Base-by-base conservation (phyloP, 2,113 vertebrate genomes). In the Python bivittatus region DNA sequence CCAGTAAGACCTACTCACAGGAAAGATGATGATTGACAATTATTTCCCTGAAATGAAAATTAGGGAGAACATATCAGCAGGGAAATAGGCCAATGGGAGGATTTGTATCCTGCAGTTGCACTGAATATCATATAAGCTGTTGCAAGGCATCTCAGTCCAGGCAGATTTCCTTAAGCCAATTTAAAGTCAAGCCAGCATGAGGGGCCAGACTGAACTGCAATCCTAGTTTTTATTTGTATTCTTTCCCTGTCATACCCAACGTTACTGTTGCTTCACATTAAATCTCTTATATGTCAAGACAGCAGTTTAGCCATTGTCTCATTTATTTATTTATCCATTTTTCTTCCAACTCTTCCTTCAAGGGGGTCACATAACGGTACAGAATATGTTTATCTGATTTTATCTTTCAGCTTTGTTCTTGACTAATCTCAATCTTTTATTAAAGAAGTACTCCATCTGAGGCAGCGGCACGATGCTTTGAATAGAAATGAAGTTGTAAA, bases 341-440 rank as follows among this genome's bases (percentile, higher is more conserved):
- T 89, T 84, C 12, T 57, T 42, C 33, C n/a, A 56, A 53, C 12
- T 72, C 2, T 79, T 54, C 11, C 52, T 83, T 48, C 54, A 42
- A 90, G 33, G 33, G 17, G 13, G 27, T 90, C 72, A 22, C 33
- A 58, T 4, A 27, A 3, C 54, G 84, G 5, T 17, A 4, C 17
- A 4, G 23, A 84, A 58, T 38, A 9, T 6, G 38, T 15, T 42
- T 58, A 84, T 44, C 38, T 33, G 2, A 48, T n/a, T 9, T 83
- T 58, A 56, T 27, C 6, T 6, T 84, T 83, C 68, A 90, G 38
- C 53, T 90, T 90, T 56, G 57, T 84, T 90, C 54, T 90, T 84
- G 89, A 90, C 89, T 84, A 42, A 90, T 84, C 48, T 90, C 48
- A 79, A 11, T 33, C 33, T 58, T 90, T 83, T 58, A 57, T 84